A percentile compares a stretch with the other conserved stretches of the same genome.
Conservation (phyloP, 2,797 vertebrate genomes). For the Galagoides demidoff region DNA sequence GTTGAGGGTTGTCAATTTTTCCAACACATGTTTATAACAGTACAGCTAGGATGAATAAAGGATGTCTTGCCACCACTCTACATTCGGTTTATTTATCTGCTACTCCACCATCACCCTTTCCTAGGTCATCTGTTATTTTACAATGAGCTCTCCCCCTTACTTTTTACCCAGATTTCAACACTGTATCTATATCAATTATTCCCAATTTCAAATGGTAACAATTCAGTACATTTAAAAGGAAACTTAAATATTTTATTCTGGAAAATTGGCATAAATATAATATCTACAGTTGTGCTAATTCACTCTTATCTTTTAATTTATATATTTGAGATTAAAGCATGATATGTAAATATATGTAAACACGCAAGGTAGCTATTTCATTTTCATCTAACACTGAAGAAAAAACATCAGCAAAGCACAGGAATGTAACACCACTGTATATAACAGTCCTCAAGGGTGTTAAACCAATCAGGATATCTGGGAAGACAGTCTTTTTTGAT, state of each 20-base stretch:
- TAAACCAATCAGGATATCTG: conserved; percentile 8
- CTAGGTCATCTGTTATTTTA: background rate
- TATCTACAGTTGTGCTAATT: conserved; percentile 22
- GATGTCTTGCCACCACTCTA: background rate
- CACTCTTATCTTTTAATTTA: conserved; percentile 45
- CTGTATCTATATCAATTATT: background rate
- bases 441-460: background rate
- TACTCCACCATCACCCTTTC: background rate
- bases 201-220: background rate
- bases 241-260: background rate
- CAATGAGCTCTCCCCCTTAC: background rate
- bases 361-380: conserved; percentile 3
- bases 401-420: background rate
- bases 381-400: conserved; percentile 53
- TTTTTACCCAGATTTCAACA: background rate
- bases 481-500: conserved; percentile 14
- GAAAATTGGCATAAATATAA: conserved; percentile 27
- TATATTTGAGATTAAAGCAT: background rate
- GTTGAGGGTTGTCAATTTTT: background rate
- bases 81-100: background rate
- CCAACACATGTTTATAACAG: background rate
- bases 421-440: background rate
- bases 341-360: conserved; percentile 57
- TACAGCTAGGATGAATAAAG: background rate
- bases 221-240: background rate